These are phyloP conservation scores for Helogale parvula DNA, from an alignment of 2,113 vertebrate genomes.

Conservation along the genomic window DNA sequence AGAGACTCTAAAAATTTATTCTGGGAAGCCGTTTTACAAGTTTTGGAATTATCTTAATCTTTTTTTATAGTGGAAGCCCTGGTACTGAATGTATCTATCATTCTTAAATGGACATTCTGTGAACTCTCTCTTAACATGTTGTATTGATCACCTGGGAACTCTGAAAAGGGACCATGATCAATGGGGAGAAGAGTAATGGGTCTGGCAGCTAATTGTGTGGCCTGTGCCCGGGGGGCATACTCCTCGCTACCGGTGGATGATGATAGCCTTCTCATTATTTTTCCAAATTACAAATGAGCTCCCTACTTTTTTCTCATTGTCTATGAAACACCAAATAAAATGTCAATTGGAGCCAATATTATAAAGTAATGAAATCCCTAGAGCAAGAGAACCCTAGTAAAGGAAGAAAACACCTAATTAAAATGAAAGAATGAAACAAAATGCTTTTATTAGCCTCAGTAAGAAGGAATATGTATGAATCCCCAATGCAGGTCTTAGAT, in stretches of 20 bases:
- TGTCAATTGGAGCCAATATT: constrained; percentile 57
- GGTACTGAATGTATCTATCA: neutral
- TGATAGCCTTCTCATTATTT: constrained; percentile 61
- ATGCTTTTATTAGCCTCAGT: constrained; percentile 49
- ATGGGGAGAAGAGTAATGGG: neutral
- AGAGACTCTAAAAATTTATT: neutral
- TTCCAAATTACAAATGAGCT: constrained; percentile 52
- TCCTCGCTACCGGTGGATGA: neutral
- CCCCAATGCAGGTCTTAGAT: constrained; percentile 25
- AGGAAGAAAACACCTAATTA: constrained; percentile 67
- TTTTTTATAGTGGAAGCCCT: neutral
- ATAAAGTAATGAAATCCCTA: constrained; percentile 43
- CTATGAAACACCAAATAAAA: constrained; percentile 47
- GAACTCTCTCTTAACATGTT: neutral
- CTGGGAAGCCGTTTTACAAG: neutral
- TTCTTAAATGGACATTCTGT: neutral
- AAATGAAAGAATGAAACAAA: constrained; percentile 63
- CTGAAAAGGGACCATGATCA: neutral
- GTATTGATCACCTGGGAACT: neutral
- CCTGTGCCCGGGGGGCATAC: neutral
- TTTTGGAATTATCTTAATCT: neutral
- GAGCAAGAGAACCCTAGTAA: constrained; percentile 36
- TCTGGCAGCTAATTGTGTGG: neutral
- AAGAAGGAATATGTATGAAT: constrained; percentile 54
- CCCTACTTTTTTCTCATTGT: constrained; percentile 34